These are phyloP conservation scores for Zosterops lateralis DNA, from an alignment of 2,113 vertebrate species.

Conservation along the genomic window DNA sequence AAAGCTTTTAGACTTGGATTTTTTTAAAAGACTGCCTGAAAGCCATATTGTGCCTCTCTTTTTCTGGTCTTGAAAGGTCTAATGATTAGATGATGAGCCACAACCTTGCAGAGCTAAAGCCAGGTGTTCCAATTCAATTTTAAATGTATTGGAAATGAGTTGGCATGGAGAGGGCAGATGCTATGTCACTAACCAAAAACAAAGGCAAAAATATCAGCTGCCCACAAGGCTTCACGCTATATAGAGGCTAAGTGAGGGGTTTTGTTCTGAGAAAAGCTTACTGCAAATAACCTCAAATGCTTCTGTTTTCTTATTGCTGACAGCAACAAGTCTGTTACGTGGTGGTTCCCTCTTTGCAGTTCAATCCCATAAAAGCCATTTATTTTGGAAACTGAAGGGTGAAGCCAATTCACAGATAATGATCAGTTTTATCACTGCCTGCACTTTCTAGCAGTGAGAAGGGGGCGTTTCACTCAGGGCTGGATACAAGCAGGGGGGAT, in stretches of 20 bases:
- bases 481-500: background rate
- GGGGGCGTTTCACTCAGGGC: background rate
- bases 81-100: conserved; percentile 6
- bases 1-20: conserved; percentile 6
- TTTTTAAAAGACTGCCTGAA: conserved; percentile 4
- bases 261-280: background rate
- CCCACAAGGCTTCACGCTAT: background rate
- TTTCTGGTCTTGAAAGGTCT: conserved; percentile 30
- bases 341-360: background rate
- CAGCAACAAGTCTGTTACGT: background rate
- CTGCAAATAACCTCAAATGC: background rate
- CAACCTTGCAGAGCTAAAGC: background rate
- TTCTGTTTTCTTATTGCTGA: background rate
- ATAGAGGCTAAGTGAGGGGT: accelerated
- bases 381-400: background rate
- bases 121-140: conserved; percentile 22
- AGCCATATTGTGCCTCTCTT: conserved; percentile 17
- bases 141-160: conserved; percentile 17
- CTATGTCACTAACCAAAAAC: conserved; percentile 38
- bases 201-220: conserved; percentile 33
- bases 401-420: background rate
- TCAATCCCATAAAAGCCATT: background rate
- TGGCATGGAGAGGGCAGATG: conserved; percentile 36
- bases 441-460: background rate
- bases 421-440: background rate